phyloP scores from a whole-genome alignment of 53 echinoderm and acorn worm genomes.

The Antedon mediterranea region DNA sequence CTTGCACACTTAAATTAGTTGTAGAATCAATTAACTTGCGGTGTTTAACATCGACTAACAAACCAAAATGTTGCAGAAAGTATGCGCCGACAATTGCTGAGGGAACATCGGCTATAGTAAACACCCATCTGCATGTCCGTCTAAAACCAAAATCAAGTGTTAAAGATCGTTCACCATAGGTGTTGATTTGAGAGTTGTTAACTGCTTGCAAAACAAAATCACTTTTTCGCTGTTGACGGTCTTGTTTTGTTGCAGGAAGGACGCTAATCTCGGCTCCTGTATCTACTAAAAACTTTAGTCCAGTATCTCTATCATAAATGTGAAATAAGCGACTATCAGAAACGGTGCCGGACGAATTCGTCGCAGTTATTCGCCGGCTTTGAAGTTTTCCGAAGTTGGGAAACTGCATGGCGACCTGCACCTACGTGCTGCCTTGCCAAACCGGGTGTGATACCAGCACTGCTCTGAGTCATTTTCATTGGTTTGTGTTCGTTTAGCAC shows the following conservation, averaged over 20 bases:
- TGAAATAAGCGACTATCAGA: no score
- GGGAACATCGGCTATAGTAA: neutral
- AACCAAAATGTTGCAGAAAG: neutral
- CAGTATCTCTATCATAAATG: no score
- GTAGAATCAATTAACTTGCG: neutral
- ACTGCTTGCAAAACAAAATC: conserved; percentile 9
- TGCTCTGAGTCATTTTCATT: neutral
- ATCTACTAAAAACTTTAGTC: neutral
- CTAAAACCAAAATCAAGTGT: conserved; percentile 30
- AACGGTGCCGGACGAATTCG: no score
- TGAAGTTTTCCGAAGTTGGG: no score
- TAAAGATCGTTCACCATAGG: conserved; percentile 25
- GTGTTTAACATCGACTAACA: neutral
- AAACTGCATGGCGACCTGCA: conserved; percentile 8
- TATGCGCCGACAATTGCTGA: neutral
- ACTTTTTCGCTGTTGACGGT: neutral
- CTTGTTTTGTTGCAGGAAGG: conserved; percentile 2
- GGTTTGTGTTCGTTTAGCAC: no score
- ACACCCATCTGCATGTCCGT: conserved; percentile 28
- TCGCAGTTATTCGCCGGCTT: no score
- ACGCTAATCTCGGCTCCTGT: conserved; percentile 14
- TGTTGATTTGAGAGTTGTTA: conserved; percentile 15
- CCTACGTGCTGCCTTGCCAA: neutral
- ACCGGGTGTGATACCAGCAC: conserved; percentile 29
- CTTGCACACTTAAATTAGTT: neutral